phyloP scores from a whole-genome alignment of 1,140 invertebrate genomes.

The Tetramorium alpestre region DNA sequence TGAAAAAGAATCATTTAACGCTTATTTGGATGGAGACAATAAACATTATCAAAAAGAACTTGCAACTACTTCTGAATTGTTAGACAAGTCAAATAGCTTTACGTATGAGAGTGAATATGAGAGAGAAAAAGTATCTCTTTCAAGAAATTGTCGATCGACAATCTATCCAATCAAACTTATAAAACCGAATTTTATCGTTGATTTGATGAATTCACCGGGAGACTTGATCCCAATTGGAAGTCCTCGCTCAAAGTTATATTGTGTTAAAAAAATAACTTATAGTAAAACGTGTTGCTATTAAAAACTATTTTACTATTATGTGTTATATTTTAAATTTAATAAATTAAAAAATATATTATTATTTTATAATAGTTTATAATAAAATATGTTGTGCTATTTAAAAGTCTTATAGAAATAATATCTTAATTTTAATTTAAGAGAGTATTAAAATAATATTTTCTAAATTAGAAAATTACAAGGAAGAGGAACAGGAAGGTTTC shows the following conservation, averaged over 20 bases:
- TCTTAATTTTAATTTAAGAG: not conserved
- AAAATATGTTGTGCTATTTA: too few species aligned
- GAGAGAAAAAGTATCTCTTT: not conserved
- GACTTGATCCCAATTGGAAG: constrained; percentile 84
- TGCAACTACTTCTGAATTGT: too few species aligned
- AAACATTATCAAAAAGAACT: too few species aligned
- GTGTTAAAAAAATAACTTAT: constrained; percentile 17
- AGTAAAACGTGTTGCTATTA: constrained; percentile 4
- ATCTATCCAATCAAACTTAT: constrained; percentile 86
- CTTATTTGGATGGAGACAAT: too few species aligned
- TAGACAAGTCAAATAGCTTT: too few species aligned
- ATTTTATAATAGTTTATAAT: too few species aligned
- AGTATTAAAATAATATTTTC: too few species aligned
- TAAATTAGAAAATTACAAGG: not conserved
- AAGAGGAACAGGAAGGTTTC: too few species aligned
- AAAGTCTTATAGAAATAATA: not conserved
- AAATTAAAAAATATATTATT: too few species aligned
- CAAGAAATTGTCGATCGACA: not conserved
- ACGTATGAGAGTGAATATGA: too few species aligned
- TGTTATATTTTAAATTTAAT: too few species aligned
- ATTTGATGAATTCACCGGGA: constrained; percentile 87
- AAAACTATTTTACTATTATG: not conserved
- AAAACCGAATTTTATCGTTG: constrained; percentile 87
- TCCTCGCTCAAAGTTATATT: constrained; percentile 79
- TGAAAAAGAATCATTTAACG: constrained; percentile 30